Percentiles rank a stretch among this genome's conserved stretches.
Evolutionary conservation across 2,113 vertebrate genomes (phyloP).

Genomic region (Pithys albifrons): DNA sequence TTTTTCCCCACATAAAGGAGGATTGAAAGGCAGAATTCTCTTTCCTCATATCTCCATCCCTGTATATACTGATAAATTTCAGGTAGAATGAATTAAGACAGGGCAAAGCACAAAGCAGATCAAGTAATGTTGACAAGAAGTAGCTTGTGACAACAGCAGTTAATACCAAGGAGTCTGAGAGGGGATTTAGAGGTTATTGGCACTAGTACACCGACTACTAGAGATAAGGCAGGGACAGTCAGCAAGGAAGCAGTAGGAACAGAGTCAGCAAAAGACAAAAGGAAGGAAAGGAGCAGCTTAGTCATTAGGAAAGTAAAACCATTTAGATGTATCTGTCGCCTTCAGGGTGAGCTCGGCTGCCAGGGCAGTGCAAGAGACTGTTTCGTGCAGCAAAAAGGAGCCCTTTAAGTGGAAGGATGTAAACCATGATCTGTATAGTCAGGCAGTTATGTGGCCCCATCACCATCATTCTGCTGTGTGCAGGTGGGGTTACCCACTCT

Average conservation of each 20-base stretch:
- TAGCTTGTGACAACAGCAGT: constrained; percentile 48
- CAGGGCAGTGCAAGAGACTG: too few species aligned
- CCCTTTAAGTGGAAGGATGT: neutral
- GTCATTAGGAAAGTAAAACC: neutral
- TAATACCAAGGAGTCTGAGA: constrained; percentile 6
- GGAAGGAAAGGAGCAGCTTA: neutral
- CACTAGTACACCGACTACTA: neutral
- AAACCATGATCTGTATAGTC: neutral
- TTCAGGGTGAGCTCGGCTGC: neutral
- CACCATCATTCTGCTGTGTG: neutral
- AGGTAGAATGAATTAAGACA: constrained; percentile 30
- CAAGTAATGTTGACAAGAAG: constrained; percentile 35
- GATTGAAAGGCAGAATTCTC: neutral
- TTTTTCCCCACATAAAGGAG: neutral
- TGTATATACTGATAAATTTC: constrained; percentile 38
- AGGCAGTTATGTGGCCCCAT: neutral
- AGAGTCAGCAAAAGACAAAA: neutral
- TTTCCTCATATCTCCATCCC: neutral
- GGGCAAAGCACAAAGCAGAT: constrained; percentile 13
- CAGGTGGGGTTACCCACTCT: neutral
- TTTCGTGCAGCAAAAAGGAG: neutral
- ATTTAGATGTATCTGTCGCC: neutral
- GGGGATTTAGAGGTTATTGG: constrained; percentile 31
- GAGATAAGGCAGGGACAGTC: neutral
- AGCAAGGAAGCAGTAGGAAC: neutral